Percentiles rank a stretch among this genome's conserved stretches.
Conservation (phyloP, 2,797 vertebrate species). For the Crocodylus rhombifer region DNA sequence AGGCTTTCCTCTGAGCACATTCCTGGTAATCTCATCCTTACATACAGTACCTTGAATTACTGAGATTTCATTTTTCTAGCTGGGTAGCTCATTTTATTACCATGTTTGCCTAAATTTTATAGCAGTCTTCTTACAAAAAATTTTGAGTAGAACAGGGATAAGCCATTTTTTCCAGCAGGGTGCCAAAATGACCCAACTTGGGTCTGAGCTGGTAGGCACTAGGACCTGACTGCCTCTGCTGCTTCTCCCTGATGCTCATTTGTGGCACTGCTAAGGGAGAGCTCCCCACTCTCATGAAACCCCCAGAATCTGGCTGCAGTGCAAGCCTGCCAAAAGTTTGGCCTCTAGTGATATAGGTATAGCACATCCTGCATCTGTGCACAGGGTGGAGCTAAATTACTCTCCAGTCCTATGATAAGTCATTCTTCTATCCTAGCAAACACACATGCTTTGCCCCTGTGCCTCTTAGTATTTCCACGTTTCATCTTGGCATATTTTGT, state of each 20-base stretch:
- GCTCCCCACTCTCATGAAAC: no score
- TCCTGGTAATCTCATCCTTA: neutral
- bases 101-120: neutral
- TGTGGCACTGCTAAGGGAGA: no score
- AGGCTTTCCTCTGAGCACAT: neutral
- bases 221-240: no score
- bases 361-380: no score
- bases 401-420: neutral
- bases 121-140: neutral
- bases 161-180: no score
- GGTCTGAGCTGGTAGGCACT: no score
- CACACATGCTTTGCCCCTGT: neutral
- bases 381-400: no score
- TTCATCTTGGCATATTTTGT: neutral
- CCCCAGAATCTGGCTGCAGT: no score
- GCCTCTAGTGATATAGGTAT: no score
- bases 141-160: neutral
- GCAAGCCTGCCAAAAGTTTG: no score
- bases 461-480: neutral
- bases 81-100: neutral
- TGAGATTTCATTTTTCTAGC: neutral
- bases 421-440: neutral
- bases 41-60: neutral
- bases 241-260: no score
- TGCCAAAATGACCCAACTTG: no score